A percentile compares a stretch with the other conserved stretches of the same genome.
These are phyloP conservation scores for Bombus difficillimus DNA, from an alignment of 1,140 invertebrate species.

Conservation along the genomic window DNA sequence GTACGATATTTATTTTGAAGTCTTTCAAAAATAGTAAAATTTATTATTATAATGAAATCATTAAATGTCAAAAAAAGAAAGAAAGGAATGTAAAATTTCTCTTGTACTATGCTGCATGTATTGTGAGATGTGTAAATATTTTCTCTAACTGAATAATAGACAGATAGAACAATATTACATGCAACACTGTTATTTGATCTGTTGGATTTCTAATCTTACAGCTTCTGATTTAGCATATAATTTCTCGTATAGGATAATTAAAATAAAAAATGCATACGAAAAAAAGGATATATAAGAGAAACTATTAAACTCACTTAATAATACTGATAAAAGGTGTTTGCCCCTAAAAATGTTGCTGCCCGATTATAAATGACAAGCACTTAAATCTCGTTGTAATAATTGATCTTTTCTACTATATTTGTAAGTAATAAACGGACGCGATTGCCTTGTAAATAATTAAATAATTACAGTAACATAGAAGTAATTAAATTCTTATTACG, in stretches of 20 bases:
- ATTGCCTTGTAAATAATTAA: slow-evolving; percentile 70
- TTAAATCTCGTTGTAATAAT: slow-evolving; percentile 60
- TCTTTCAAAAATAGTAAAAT: slow-evolving; percentile 45
- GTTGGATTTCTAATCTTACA: slow-evolving; percentile 57
- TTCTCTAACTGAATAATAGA: slow-evolving; percentile 59
- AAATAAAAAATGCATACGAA: slow-evolving; percentile 21
- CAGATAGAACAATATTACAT: slow-evolving; percentile 49
- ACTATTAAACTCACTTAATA: slow-evolving; percentile 35
- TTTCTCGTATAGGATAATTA: slow-evolving; percentile 50
- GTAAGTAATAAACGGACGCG: slow-evolving; percentile 62
- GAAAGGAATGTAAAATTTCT: slow-evolving; percentile 55
- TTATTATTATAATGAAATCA: slow-evolving; percentile 34
- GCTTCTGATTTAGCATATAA: slow-evolving; percentile 59
- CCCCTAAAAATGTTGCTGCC: slow-evolving; percentile 54
- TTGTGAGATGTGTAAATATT: slow-evolving; percentile 64
- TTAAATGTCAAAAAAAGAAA: slow-evolving; percentile 19
- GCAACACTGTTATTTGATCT: slow-evolving; percentile 49
- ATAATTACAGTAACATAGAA: slow-evolving; percentile 61
- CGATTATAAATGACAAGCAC: slow-evolving; percentile 52
- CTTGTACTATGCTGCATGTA: slow-evolving; percentile 47
- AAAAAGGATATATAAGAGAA: slow-evolving; percentile 19
- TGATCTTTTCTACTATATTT: slow-evolving; percentile 70
- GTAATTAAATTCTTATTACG: slow-evolving; percentile 40
- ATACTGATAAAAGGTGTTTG: slow-evolving; percentile 34
- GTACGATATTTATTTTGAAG: slow-evolving; percentile 25